These are phyloP conservation scores for Calephelis virginiensis DNA, from an alignment of 1,140 invertebrate species.

Conservation along the genomic window DNA sequence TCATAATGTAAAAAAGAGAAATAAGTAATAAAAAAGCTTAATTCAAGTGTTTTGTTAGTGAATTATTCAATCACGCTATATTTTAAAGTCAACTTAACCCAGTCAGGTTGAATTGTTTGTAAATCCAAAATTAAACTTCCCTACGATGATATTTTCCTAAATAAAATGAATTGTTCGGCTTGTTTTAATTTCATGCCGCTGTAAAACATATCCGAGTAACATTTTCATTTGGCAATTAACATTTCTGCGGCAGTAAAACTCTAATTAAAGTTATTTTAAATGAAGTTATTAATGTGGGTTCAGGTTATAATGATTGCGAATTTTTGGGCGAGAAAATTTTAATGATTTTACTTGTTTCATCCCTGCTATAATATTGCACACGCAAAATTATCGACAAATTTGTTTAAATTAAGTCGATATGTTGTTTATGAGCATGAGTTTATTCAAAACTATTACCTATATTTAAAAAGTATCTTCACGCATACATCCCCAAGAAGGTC, in stretches of 20 bases:
- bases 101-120: not conserved
- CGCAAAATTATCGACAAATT: no score
- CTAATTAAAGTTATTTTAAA: slow-evolving; percentile 11
- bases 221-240: slow-evolving; percentile 4
- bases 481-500: no score
- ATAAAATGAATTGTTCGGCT: slow-evolving; percentile 5
- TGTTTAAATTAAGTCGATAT: no score
- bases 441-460: no score
- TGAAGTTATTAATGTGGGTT: not conserved
- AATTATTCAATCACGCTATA: no score
- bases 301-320: not conserved
- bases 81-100: no score
- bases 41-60: no score
- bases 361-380: no score
- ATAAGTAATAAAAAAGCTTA: no score
- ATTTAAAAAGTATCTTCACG: no score
- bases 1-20: no score
- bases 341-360: not conserved
- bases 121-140: not conserved
- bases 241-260: slow-evolving; percentile 14
- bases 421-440: no score
- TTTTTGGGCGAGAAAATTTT: not conserved
- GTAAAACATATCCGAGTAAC: slow-evolving; percentile 8
- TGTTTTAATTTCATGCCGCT: slow-evolving; percentile 5
- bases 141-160: not conserved